Base-by-base conservation (phyloP, 2,797 vertebrate genomes). In the Macrochelys suwanniensis region DNA sequence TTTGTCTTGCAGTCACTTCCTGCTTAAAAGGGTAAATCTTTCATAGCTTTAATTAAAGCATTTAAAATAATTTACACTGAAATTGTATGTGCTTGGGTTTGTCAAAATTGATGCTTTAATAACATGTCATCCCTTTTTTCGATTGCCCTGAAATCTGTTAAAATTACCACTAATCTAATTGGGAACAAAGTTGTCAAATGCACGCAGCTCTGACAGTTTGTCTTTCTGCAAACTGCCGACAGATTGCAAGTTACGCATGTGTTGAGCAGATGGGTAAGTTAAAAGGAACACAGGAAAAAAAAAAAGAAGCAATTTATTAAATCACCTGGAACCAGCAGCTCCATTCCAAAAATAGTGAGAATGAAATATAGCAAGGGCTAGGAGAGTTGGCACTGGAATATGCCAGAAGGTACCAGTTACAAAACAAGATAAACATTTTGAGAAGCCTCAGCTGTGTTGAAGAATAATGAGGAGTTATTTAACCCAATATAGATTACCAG, bases 401-500 rank as follows among this genome's bases (percentile, higher is more conserved):
- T 98, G 98, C 98, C 98, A 99, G 98, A 99, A 98, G 98, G 98
- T 98, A 98, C 98, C 98, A 97, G 98, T 98, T 98, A 98, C 98
- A 98, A 99, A 98, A 98, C 98, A 98, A 98, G 98, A 98, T 98
- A 98, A 99, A 99, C 98, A 99, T 98, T 98, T 98, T 98, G 98
- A 98, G 98, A 98, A 98, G 98, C 98, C 98, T 98, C 98, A 98
- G 98, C 98, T 98, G 98, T 98, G 98, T 98, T 98, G 97, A 96
- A 98, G 98, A 98, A 98, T 98, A 98, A 98, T 98, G 98, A 98
- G 98, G 97, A 98, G 97, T 98, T 98, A 98, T 98, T 98, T 98
- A 98, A 98, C 98, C 98, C 97, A 97, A 98, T 98, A 98, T 98
- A 98, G 98, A 98, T 98, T 98, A 98, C 97, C 98, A 98, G 97